Conservation (phyloP, 2,113 vertebrate species). For the Microcebus ravelobensis region DNA sequence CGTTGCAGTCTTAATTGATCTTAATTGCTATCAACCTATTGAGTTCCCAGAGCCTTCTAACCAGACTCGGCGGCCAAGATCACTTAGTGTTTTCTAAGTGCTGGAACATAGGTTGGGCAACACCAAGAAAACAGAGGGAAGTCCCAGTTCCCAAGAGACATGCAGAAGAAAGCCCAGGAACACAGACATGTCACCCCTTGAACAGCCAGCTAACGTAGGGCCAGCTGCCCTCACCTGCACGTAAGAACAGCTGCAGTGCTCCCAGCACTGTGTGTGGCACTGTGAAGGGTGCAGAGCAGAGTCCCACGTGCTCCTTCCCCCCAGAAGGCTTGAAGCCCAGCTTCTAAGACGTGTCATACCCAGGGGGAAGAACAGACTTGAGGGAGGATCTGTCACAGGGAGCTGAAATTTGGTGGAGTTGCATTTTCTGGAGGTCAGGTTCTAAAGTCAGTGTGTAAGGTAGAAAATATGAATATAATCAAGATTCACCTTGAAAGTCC, state of each 20-base stretch:
- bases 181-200: not conserved
- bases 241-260: not conserved
- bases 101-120: not conserved
- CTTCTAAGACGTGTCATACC: not conserved
- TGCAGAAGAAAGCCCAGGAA: not conserved
- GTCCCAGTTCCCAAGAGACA: not conserved
- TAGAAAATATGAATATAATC: slow-evolving; percentile 1
- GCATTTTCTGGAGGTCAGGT: not conserved
- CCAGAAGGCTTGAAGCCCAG: not conserved
- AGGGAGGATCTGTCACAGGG: not conserved
- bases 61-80: not conserved
- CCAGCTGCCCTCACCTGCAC: not conserved
- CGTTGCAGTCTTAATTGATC: not conserved
- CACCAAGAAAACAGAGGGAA: not conserved
- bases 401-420: not conserved
- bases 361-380: not conserved
- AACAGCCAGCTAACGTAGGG: not conserved
- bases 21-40: not conserved
- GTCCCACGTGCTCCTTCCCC: not conserved
- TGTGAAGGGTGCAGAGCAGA: not conserved
- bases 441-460: not conserved
- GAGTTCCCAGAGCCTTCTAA: not conserved
- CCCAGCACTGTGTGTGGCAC: not conserved
- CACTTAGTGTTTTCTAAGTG: not conserved
- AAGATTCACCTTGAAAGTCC: not conserved